phyloP scores from a whole-genome alignment of 1,140 invertebrate species.

The Cataglyphis hispanica region DNA sequence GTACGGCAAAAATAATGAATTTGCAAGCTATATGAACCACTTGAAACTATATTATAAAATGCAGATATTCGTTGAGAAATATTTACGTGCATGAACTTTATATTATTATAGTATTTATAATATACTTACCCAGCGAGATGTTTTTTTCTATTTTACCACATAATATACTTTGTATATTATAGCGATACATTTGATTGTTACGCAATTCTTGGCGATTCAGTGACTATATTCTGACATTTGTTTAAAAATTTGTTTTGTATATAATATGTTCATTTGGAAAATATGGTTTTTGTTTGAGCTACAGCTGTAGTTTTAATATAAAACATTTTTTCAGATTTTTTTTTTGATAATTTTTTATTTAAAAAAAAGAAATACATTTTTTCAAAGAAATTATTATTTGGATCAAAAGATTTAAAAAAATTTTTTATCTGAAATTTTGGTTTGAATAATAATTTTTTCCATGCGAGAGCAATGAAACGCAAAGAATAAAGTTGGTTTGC shows the following conservation, averaged over 20 bases:
- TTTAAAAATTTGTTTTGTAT: conserved; percentile 1
- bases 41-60: conserved; percentile 58
- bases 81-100: conserved; percentile 6
- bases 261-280: neutral
- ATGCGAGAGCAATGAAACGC: neutral
- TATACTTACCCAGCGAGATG: conserved; percentile 27
- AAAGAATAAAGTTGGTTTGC: conserved; percentile 19
- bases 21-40: conserved; percentile 43
- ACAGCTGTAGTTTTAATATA: neutral
- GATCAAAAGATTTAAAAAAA: too few species aligned
- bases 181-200: conserved; percentile 31
- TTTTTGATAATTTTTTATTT: too few species aligned
- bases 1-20: conserved; percentile 67
- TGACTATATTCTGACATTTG: neutral
- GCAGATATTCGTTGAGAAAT: conserved; percentile 27
- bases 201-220: neutral
- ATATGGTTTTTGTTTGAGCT: neutral
- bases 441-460: neutral
- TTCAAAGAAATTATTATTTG: too few species aligned
- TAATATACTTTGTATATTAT: conserved; percentile 34
- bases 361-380: too few species aligned
- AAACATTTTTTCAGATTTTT: neutral
- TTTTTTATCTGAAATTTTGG: too few species aligned
- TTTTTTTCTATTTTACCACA: conserved; percentile 35
- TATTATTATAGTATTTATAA: too few species aligned